Conservation (phyloP, 2,888 invertebrate genomes). For the Harpalus rubripes region DNA sequence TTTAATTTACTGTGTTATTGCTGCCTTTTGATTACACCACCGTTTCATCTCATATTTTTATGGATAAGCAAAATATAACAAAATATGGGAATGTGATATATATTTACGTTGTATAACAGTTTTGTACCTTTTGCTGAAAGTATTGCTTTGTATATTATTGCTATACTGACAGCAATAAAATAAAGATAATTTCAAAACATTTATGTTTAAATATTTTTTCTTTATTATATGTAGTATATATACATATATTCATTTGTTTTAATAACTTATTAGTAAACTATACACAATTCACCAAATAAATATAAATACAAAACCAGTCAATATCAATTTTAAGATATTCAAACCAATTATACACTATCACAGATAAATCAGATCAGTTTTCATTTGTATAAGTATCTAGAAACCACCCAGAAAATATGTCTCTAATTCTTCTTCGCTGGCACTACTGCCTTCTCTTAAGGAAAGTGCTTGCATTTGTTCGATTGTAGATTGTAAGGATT, state of each 20-base stretch:
- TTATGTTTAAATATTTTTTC: background rate
- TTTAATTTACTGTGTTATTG: slow-evolving; percentile 33
- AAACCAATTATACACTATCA: slow-evolving; percentile 36
- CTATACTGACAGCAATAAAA: slow-evolving; percentile 59
- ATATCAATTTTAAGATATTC: slow-evolving; percentile 21
- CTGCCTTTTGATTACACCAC: slow-evolving; percentile 31
- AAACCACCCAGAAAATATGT: slow-evolving; percentile 52
- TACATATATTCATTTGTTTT: too few species aligned
- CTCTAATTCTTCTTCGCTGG: slow-evolving; percentile 44
- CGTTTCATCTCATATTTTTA: slow-evolving; percentile 33
- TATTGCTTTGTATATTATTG: slow-evolving; percentile 59
- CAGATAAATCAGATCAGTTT: slow-evolving; percentile 48
- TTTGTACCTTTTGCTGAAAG: slow-evolving; percentile 65
- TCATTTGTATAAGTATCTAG: slow-evolving; percentile 51
- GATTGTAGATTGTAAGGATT: slow-evolving; percentile 61
- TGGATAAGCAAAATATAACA: slow-evolving; percentile 49
- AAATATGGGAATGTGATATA: slow-evolving; percentile 68
- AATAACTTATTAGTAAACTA: background rate
- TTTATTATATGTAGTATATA: background rate
- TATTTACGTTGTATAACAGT: slow-evolving; percentile 67
- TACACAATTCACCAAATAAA: slow-evolving; percentile 33
- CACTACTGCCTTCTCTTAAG: slow-evolving; percentile 49
- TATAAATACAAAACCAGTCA: slow-evolving; percentile 42
- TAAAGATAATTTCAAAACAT: slow-evolving; percentile 53
- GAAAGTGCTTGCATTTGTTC: slow-evolving; percentile 58